Evolutionary conservation across 2,113 vertebrate genomes (phyloP), one percentile per base, ranked within the genome.

Genomic region (Hippocampus comes): DNA sequence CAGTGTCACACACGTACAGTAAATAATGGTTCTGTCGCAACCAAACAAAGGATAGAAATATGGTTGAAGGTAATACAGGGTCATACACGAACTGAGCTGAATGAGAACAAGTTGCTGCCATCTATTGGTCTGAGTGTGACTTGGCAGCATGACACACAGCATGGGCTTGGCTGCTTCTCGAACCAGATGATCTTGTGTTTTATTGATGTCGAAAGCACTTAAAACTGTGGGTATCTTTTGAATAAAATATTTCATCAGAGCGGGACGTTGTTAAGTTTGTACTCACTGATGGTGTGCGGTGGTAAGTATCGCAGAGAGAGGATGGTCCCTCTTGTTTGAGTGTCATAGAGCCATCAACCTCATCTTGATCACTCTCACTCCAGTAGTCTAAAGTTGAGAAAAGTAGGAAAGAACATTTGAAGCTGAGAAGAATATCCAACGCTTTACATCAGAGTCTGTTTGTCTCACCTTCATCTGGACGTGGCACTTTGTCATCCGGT

Each of bases 361-460:
- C 95, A 6, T 97, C 95, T 79, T 96, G 95, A 83, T 97, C 95
- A 0, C 95, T 97, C 85, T 97, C 95, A 18, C 95, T 97, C 95
- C 95, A 97, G 87, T 97, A 97, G 89, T 96, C 95, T 97, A 89
- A 85, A 5, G 3, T 17, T 10, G 49, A 67, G 41, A 68, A 18
- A 48, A 61, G 70, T 15, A 61, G 61, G 71, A 27, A 74, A 25
- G 53, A 48, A 68, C 8, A 53, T 27, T 73, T n/a, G 3, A 11
- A 61, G 11, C 53, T 72, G 38, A 56, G 41, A 9, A 41, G 12
- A 14, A 38, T 59, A 43, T 23, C 23, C 0, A 23, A 9, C 38
- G 1, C 48, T 25, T 5, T 66, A 0, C 17, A 15, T 20, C 9
- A 3, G n/a, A 48, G 10, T 17, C 1, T 23, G 23, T 43, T 17